These are phyloP conservation scores for Nyctibius grandis DNA, from an alignment of 2,797 vertebrate genomes.

Conservation along the genomic window DNA sequence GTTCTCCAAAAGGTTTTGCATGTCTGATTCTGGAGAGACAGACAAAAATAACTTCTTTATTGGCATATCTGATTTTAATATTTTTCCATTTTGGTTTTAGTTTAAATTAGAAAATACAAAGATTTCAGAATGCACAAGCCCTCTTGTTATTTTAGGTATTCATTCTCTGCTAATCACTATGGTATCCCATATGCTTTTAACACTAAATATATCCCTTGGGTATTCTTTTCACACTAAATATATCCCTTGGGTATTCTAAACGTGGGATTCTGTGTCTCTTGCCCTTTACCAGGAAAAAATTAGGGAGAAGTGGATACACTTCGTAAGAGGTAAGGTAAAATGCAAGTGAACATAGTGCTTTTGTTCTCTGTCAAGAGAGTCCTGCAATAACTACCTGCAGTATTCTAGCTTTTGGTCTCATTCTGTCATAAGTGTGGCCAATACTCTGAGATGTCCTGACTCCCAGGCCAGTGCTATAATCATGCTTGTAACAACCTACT, in stretches of 20 bases:
- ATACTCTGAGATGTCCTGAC: background rate
- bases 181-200: background rate
- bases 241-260: background rate
- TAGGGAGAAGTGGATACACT: background rate
- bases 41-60: background rate
- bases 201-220: background rate
- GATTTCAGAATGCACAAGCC: background rate
- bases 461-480: background rate
- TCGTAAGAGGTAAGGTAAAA: background rate
- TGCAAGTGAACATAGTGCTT: background rate
- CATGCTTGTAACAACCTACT: background rate
- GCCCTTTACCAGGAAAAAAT: background rate
- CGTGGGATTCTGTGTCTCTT: background rate
- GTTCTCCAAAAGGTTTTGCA: background rate
- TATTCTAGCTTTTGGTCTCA: no score
- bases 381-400: background rate
- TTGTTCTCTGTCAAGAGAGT: background rate
- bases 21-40: background rate
- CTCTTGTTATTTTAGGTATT: background rate
- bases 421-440: no score
- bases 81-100: background rate
- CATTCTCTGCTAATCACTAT: background rate
- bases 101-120: background rate
- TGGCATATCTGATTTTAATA: background rate
- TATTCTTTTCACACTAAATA: no score